Conservation (phyloP, 2,888 invertebrate species). For the Formica aserva region DNA sequence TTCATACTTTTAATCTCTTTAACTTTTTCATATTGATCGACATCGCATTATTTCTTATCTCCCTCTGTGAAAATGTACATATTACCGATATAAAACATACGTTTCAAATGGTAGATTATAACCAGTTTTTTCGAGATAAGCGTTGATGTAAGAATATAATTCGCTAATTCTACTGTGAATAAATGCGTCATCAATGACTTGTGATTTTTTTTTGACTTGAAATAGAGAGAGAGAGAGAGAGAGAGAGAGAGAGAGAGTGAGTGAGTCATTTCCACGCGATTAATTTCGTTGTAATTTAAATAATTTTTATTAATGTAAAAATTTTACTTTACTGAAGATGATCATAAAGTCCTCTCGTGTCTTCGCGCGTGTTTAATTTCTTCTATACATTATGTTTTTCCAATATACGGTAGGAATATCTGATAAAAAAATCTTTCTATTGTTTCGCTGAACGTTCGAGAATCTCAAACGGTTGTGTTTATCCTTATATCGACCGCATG, state of each 20-base stretch:
- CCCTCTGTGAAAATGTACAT: neutral
- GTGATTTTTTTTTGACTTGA: neutral
- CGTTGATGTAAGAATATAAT: neutral
- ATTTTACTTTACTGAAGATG: no score
- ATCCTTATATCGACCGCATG: constrained; percentile 20
- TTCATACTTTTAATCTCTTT: neutral
- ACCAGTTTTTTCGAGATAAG: neutral
- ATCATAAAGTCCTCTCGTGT: no score
- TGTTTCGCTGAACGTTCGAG: neutral
- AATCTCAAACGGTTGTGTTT: neutral
- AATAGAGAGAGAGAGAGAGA: no score
- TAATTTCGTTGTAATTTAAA: no score
- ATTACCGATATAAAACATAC: neutral
- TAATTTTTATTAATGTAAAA: neutral
- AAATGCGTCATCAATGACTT: neutral
- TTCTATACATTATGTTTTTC: neutral
- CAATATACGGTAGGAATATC: neutral
- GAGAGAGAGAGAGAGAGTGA: no score
- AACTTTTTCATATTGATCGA: neutral
- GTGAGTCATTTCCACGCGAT: no score
- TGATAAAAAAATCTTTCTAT: neutral
- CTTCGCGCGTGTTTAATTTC: neutral
- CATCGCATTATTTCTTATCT: neutral
- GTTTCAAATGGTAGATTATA: neutral
- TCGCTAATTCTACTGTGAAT: neutral